Conservation (phyloP, 2,113 vertebrate species). For the Heptranchias perlo region DNA sequence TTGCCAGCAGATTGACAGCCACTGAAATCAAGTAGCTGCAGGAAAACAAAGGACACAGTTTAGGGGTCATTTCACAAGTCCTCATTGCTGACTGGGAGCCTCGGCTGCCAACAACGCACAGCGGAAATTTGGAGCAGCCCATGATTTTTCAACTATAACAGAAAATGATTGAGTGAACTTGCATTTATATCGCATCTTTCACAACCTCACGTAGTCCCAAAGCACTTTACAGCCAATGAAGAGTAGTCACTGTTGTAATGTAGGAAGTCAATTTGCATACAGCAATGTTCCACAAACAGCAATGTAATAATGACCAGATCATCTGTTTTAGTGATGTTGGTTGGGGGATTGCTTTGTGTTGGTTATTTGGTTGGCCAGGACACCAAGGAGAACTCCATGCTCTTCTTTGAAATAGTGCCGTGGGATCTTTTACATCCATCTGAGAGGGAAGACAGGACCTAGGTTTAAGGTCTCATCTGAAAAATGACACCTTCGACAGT, state of each 20-base stretch:
- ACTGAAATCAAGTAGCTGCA: not conserved
- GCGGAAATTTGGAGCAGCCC: not conserved
- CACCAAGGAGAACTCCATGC: not conserved
- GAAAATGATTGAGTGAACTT: not conserved
- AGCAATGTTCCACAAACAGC: not conserved
- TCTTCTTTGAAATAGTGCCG: not conserved
- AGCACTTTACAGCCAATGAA: not conserved
- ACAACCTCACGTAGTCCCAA: not conserved
- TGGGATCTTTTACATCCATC: not conserved
- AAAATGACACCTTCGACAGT: not conserved
- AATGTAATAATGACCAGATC: too few relatives aligned
- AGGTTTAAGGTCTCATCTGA: not conserved
- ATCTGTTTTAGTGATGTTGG: not conserved
- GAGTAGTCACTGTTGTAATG: not conserved
- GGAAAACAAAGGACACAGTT: not conserved
- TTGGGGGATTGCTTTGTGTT: too few relatives aligned
- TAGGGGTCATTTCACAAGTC: not conserved
- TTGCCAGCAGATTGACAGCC: not conserved
- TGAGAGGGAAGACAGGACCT: not conserved
- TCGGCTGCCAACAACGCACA: not conserved
- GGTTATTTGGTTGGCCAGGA: not conserved
- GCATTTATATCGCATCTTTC: not conserved
- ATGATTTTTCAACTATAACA: not conserved
- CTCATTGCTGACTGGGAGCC: not conserved
- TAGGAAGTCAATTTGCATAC: not conserved